phyloP scores from a whole-genome alignment of 1,140 invertebrate genomes.

The Heliconius eleuchia region DNA sequence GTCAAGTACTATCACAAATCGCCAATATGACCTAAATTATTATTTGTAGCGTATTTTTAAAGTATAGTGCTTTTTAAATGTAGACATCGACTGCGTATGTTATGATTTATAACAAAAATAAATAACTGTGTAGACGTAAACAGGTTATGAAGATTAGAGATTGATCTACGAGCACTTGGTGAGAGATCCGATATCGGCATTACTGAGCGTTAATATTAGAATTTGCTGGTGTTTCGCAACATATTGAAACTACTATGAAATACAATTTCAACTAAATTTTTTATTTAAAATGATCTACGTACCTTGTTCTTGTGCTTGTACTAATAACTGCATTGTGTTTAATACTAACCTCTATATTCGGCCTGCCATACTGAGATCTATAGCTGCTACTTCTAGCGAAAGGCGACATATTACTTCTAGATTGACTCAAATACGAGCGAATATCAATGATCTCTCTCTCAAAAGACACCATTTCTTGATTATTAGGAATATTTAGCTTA shows the following conservation, averaged over 20 bases:
- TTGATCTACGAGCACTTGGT: constrained; percentile 11
- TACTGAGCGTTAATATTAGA: constrained; percentile 8
- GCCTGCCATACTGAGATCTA: constrained; percentile 83
- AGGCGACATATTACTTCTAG: constrained; percentile 85
- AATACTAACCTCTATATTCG: constrained; percentile 69
- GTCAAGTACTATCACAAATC: no score
- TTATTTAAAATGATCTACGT: background rate
- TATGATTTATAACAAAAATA: constrained; percentile 11
- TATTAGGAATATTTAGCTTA: constrained; percentile 59
- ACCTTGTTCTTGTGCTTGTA: background rate
- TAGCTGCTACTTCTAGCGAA: constrained; percentile 84
- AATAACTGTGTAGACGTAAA: constrained; percentile 12
- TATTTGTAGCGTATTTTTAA: background rate
- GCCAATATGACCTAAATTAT: background rate
- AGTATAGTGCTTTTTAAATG: constrained; percentile 1
- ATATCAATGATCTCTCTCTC: constrained; percentile 84
- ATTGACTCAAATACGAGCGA: constrained; percentile 86
- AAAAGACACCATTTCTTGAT: constrained; percentile 59
- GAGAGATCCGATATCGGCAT: background rate
- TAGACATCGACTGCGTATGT: background rate
- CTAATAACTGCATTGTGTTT: background rate
- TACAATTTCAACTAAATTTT: background rate
- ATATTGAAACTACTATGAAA: background rate
- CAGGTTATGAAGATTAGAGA: constrained; percentile 12
- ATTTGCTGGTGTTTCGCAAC: constrained; percentile 1